Conservation (phyloP, 2,888 invertebrate species). For the Lobophora halterata region DNA sequence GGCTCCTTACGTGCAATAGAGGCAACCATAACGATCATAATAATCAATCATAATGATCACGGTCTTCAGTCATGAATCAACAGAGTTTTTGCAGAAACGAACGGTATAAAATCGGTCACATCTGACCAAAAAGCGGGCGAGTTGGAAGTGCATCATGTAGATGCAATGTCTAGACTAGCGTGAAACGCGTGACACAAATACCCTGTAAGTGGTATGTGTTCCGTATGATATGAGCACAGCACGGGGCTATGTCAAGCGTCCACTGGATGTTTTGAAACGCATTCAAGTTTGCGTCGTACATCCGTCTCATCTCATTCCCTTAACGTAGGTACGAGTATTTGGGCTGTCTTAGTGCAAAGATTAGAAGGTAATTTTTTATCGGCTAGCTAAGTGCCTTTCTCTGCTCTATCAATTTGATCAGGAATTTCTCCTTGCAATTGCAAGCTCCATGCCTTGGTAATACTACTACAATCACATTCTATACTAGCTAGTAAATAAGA, state of each 20-base stretch:
- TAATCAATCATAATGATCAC: too few relatives aligned
- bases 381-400: conserved; percentile 1
- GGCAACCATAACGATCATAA: too few relatives aligned
- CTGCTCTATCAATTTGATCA: conserved; percentile 4
- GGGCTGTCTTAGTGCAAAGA: too few relatives aligned
- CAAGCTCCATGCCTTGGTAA: conserved; percentile 6
- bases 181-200: conserved; percentile 52
- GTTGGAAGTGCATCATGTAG: conserved; percentile 27
- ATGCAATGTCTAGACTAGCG: conserved; percentile 43
- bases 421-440: conserved; percentile 8
- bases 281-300: too few relatives aligned
- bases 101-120: conserved; percentile 8
- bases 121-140: conserved; percentile 3
- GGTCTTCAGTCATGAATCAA: too few relatives aligned
- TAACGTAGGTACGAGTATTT: too few relatives aligned
- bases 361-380: not conserved
- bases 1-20: too few relatives aligned
- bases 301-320: too few relatives aligned
- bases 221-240: conserved; percentile 15
- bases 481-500: too few relatives aligned
- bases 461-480: not conserved
- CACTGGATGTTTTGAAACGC: too few relatives aligned
- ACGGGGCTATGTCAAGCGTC: conserved; percentile 19
- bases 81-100: too few relatives aligned
- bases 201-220: conserved; percentile 24